Evolutionary conservation across 30 jellyfish, hydroid and myxozoan genomes (phyloP).

Genomic region (Chrysaora quinquecirrha): DNA sequence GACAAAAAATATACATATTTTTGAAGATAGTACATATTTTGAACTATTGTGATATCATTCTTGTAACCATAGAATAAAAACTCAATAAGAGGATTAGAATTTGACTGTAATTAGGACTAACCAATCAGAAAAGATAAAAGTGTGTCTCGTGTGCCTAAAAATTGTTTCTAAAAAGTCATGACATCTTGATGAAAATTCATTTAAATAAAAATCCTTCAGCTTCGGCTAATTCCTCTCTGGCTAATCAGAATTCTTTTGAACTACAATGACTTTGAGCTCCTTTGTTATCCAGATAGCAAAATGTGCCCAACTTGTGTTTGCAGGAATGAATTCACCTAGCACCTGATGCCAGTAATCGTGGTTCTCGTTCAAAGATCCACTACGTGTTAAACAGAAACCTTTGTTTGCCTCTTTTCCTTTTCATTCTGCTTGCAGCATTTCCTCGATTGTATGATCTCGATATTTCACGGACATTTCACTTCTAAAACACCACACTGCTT

Average conservation of each 20-base stretch:
- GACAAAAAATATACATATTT: neutral
- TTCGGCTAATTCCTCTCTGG: too few relatives aligned
- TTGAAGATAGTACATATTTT: neutral
- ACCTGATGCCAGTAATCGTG: constrained; percentile 18
- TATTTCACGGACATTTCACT: constrained; percentile 28
- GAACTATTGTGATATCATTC: neutral
- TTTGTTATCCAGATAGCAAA: neutral
- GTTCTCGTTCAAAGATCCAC: neutral
- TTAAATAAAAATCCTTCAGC: too few relatives aligned
- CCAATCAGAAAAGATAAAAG: too few relatives aligned
- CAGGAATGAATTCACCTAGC: neutral
- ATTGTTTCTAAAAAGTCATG: too few relatives aligned
- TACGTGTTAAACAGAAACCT: constrained; percentile 1
- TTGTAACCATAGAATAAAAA: neutral
- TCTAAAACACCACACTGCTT: too few relatives aligned
- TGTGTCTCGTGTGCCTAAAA: too few relatives aligned
- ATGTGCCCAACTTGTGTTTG: neutral
- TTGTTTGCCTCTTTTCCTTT: constrained; percentile 7
- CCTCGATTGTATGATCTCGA: constrained; percentile 42
- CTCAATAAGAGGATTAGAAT: too few relatives aligned
- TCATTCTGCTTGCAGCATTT: too few relatives aligned
- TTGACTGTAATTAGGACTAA: too few relatives aligned
- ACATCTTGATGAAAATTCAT: too few relatives aligned
- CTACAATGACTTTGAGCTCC: too few relatives aligned
- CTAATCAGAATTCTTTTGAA: too few relatives aligned